These are phyloP conservation scores for Labia minor DNA, from an alignment of 2,888 invertebrate species.

Conservation along the genomic window DNA sequence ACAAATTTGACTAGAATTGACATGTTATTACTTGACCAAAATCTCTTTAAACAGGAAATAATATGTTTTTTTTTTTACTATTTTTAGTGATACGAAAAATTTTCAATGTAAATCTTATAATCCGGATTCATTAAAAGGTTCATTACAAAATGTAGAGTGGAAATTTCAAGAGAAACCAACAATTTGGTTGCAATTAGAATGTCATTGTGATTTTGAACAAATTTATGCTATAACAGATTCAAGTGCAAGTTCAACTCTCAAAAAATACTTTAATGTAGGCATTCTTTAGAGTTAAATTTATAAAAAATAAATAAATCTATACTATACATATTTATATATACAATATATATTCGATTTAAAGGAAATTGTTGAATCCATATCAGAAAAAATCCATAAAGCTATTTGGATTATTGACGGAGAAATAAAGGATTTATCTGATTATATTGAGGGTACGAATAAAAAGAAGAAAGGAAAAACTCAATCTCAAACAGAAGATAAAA, in stretches of 20 bases:
- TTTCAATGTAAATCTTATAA: not conserved
- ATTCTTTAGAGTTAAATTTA: constrained; percentile 22
- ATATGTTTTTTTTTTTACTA: no score
- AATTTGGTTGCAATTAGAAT: constrained; percentile 67
- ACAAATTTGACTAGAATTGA: no score
- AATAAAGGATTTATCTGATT: constrained; percentile 49
- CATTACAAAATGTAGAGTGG: constrained; percentile 60
- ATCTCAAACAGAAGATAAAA: constrained; percentile 30
- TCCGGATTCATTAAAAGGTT: constrained; percentile 29
- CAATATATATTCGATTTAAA: no score
- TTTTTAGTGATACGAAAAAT: not conserved
- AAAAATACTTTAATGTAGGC: constrained; percentile 55
- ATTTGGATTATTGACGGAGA: constrained; percentile 66
- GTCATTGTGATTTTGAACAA: constrained; percentile 64
- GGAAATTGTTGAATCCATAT: constrained; percentile 49
- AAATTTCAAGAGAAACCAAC: constrained; percentile 59
- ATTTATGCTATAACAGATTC: constrained; percentile 57
- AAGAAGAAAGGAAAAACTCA: constrained; percentile 41
- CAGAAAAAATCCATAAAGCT: constrained; percentile 49
- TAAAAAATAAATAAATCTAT: not conserved
- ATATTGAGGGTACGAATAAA: constrained; percentile 51
- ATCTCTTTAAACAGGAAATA: no score
- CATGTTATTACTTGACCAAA: no score
- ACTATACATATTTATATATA: no score
- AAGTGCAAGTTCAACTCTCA: constrained; percentile 49